A percentile compares a stretch with the other conserved stretches of the same genome.
Evolutionary conservation across 2,113 vertebrate species (phyloP).

Genomic region (Neopipo cinnamomea): DNA sequence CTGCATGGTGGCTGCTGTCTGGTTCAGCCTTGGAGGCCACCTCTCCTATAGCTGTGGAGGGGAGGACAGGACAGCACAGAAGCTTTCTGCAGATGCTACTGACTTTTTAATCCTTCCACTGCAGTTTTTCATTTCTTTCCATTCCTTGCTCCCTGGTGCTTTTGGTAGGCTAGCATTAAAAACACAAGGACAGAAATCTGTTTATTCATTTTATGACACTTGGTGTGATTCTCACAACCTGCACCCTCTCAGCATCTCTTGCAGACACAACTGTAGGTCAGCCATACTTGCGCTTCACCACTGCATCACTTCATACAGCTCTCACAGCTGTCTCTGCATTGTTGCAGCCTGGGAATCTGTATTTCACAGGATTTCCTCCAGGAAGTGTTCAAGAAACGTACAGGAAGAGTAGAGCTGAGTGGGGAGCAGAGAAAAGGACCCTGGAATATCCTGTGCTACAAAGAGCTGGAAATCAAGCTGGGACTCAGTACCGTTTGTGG

Average conservation of each 20-base stretch:
- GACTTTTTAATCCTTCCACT: not conserved
- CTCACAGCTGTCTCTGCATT: accelerated
- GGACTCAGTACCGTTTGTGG: not conserved
- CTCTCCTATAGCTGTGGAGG: not conserved
- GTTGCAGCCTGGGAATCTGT: not conserved
- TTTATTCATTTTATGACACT: not conserved
- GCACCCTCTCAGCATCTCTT: not conserved
- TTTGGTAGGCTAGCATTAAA: not conserved
- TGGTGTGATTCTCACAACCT: not conserved
- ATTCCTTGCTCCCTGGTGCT: not conserved
- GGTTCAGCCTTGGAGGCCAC: not conserved
- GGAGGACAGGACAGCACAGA: not conserved
- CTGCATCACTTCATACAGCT: not conserved
- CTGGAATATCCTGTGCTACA: not conserved
- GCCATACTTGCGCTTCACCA: not conserved
- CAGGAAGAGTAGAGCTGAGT: not conserved
- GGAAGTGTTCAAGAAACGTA: not conserved
- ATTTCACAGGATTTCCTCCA: not conserved
- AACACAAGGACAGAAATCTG: not conserved
- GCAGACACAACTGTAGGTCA: not conserved
- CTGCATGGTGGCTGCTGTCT: not conserved
- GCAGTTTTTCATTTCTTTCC: not conserved
- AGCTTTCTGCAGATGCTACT: not conserved
- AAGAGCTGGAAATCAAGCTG: not conserved
- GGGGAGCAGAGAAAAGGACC: not conserved